Evolutionary conservation across 2,888 invertebrate genomes (phyloP), one percentile per base, ranked within the genome.

Genomic region (Mechanitis mazaeus): DNA sequence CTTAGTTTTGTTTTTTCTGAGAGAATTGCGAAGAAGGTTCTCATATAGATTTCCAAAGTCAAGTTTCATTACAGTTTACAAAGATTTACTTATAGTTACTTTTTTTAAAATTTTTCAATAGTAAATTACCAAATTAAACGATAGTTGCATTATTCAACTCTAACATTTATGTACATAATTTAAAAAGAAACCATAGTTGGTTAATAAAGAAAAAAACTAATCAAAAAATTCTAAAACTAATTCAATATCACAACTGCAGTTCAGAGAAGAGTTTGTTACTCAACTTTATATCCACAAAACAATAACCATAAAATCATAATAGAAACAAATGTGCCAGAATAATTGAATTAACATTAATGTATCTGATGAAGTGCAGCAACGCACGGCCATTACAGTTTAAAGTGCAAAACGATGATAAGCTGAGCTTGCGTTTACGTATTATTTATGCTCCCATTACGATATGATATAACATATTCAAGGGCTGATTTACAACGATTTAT

Each of bases 331-430:
- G 42, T 2, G 3, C 42, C 42, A 42, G 42, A 42, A 42, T 42
- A 31, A 50, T 50, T 50, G 50, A 50, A 31, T 9, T 50, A 50
- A 31, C 35, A 35, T 35, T 31, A 31, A 50, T 31, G 50, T n/a
- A 31, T 50, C 31, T 50, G 50, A 50, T 11, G 31, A 50, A 50
- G 50, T 50, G 50, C 50, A 31, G 50, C 28, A 20, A 12, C 57
- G 58, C 56, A 54, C 61, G 56, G 55, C 64, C 59, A 60, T 59
- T 63, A 63, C 45, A 56, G 56, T 58, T 66, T 57, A 64, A 58
- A 64, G 57, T 64, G 64, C 58, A 59, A 38, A 46, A 42, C 45
- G 54, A 11, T 66, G 66, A 66, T 66, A 66, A 66, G 66, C 66
- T 11, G 61, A 35, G 62, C 59, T 62, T 66, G 59, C 59, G 64